phyloP scores from a whole-genome alignment of 2,888 invertebrate genomes.

The Tineola bisselliella region DNA sequence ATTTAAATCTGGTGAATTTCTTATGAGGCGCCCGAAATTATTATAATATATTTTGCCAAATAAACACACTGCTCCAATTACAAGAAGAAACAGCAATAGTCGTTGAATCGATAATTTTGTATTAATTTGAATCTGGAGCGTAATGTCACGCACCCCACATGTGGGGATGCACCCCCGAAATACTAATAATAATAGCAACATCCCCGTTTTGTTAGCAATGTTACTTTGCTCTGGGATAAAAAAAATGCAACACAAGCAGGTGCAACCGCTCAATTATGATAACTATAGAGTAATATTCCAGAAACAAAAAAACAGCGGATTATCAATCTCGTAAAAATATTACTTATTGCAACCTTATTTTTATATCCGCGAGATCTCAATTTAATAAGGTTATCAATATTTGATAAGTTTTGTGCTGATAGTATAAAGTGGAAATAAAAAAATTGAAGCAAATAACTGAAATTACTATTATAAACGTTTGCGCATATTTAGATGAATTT shows the following conservation, averaged over 20 bases:
- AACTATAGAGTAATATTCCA: not conserved
- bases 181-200: conserved; percentile 26
- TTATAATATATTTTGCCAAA: not conserved
- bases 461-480: no score
- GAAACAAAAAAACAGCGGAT: no score
- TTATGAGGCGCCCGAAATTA: not conserved
- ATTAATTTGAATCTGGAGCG: not conserved
- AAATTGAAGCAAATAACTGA: no score
- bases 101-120: not conserved
- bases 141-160: conserved; percentile 8
- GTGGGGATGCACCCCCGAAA: conserved; percentile 20
- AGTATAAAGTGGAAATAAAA: not conserved
- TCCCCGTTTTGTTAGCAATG: conserved; percentile 23
- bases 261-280: conserved; percentile 16
- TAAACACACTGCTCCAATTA: not conserved
- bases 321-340: no score
- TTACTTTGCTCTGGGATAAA: conserved; percentile 22
- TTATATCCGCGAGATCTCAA: conserved; percentile 2
- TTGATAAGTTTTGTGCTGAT: not conserved
- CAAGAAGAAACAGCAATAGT: not conserved
- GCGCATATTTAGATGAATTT: no score
- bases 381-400: not conserved
- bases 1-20: conserved; percentile 11
- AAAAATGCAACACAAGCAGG: conserved; percentile 24
- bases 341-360: not conserved